Evolutionary conservation across 2,113 vertebrate species (phyloP).

Genomic region (Labrus mixtus): DNA sequence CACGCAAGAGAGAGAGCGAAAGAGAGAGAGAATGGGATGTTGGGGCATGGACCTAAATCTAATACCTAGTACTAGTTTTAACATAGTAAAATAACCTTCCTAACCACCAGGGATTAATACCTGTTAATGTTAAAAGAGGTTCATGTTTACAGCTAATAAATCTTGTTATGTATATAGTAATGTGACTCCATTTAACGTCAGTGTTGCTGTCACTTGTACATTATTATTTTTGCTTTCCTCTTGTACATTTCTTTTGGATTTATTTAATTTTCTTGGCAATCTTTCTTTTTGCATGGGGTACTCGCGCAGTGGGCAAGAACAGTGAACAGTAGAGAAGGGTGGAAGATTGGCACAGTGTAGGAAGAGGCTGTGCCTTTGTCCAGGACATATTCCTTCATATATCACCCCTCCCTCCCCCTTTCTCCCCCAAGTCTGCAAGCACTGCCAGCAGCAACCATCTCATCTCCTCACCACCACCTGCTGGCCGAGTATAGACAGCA

Average conservation of each 20-base stretch:
- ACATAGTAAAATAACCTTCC: slow-evolving; percentile 69
- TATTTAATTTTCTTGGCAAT: slow-evolving; percentile 69
- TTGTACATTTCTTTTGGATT: slow-evolving; percentile 51
- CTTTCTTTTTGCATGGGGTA: slow-evolving; percentile 81
- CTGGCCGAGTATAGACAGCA: slow-evolving; percentile 63
- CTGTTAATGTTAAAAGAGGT: slow-evolving; percentile 46
- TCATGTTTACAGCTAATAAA: slow-evolving; percentile 56
- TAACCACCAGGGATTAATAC: slow-evolving; percentile 62
- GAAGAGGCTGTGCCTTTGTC: slow-evolving; percentile 61
- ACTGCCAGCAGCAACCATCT: slow-evolving; percentile 54
- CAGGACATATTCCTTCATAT: slow-evolving; percentile 50
- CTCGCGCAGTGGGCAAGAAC: slow-evolving; percentile 71
- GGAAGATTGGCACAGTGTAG: slow-evolving; percentile 60
- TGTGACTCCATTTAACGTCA: slow-evolving; percentile 56
- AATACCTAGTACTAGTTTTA: slow-evolving; percentile 79
- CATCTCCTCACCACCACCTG: slow-evolving; percentile 62
- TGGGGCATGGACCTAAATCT: slow-evolving; percentile 75
- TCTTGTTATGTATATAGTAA: slow-evolving; percentile 52
- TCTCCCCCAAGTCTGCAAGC: slow-evolving; percentile 44
- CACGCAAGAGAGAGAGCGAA: slow-evolving; percentile 65
- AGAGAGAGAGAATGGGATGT: slow-evolving; percentile 80
- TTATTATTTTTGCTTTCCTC: slow-evolving; percentile 55
- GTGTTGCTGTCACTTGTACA: slow-evolving; percentile 67
- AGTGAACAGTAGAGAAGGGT: slow-evolving; percentile 71
- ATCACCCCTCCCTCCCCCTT: slow-evolving; percentile 32